Percentiles rank a stretch among this genome's conserved stretches.
phyloP scores from a whole-genome alignment of 2,888 invertebrate genomes.

The Brachyopa scutellaris region DNA sequence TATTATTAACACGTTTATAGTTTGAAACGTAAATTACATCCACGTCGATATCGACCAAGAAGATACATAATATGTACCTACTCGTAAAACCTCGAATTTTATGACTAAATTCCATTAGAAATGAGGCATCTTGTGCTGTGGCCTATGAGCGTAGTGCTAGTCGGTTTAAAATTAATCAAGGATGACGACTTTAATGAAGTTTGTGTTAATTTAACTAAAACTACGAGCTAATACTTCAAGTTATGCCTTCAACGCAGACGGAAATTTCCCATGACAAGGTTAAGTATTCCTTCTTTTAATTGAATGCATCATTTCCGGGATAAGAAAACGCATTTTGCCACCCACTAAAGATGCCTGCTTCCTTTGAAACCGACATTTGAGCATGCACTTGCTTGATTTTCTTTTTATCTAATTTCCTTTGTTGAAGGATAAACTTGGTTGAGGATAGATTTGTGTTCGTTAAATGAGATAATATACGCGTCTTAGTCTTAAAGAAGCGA shows the following conservation, averaged over 20 bases:
- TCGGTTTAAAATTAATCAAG: slow-evolving; percentile 21
- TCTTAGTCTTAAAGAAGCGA: neutral
- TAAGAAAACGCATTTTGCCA: slow-evolving; percentile 42
- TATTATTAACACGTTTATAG: too few species aligned
- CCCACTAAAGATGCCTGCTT: slow-evolving; percentile 12
- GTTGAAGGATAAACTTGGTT: too few species aligned
- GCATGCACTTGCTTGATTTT: too few species aligned
- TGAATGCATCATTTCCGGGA: slow-evolving; percentile 52
- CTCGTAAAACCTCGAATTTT: too few species aligned
- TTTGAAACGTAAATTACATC: too few species aligned
- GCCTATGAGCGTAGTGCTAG: neutral
- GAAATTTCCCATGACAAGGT: slow-evolving; percentile 8
- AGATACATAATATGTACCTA: too few species aligned
- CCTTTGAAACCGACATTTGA: too few species aligned
- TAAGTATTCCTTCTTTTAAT: slow-evolving; percentile 40
- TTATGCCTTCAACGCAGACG: neutral
- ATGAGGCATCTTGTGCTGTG: too few species aligned
- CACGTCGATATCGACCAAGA: too few species aligned
- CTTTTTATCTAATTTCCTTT: too few species aligned
- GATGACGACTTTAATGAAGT: slow-evolving; percentile 32
- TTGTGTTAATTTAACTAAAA: slow-evolving; percentile 44
- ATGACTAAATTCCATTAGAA: too few species aligned
- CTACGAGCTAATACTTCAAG: neutral
- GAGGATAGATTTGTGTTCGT: neutral
- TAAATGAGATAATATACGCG: neutral